These are phyloP conservation scores for Butorides virescens DNA, from an alignment of 2,113 vertebrate genomes.

Conservation along the genomic window DNA sequence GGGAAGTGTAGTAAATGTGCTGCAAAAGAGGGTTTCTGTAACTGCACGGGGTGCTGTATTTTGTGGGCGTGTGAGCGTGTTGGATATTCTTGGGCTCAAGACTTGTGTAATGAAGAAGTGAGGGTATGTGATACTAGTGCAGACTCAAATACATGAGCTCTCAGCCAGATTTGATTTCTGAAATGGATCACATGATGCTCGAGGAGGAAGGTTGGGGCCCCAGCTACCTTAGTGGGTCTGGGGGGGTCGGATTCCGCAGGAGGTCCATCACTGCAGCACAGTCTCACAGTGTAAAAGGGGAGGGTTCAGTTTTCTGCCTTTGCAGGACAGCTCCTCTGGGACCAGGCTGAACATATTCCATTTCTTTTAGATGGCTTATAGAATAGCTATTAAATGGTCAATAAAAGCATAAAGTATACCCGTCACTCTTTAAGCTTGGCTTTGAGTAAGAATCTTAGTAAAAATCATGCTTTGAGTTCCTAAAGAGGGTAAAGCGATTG, in stretches of 20 bases:
- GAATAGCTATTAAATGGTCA: neutral
- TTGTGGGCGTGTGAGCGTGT: neutral
- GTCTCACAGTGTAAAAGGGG: neutral
- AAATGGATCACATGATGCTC: neutral
- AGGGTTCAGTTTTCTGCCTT: neutral
- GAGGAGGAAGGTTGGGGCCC: neutral
- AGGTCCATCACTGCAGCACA: neutral
- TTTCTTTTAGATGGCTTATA: neutral
- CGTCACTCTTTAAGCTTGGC: neutral
- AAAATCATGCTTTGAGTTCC: neutral
- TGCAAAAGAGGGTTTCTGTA: neutral
- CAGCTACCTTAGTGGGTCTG: neutral
- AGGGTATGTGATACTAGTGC: neutral
- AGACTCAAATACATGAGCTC: neutral
- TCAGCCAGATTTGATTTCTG: neutral
- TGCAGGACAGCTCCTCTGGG: neutral
- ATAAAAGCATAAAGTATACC: neutral
- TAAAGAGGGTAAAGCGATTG: neutral
- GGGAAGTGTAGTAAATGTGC: neutral
- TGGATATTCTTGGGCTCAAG: neutral
- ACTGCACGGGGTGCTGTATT: neutral
- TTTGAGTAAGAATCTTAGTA: neutral
- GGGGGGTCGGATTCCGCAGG: fast-evolving
- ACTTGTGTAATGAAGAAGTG: neutral
- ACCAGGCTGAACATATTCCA: neutral